Conservation (phyloP, 2,113 vertebrate species). For the Clupea harengus region DNA sequence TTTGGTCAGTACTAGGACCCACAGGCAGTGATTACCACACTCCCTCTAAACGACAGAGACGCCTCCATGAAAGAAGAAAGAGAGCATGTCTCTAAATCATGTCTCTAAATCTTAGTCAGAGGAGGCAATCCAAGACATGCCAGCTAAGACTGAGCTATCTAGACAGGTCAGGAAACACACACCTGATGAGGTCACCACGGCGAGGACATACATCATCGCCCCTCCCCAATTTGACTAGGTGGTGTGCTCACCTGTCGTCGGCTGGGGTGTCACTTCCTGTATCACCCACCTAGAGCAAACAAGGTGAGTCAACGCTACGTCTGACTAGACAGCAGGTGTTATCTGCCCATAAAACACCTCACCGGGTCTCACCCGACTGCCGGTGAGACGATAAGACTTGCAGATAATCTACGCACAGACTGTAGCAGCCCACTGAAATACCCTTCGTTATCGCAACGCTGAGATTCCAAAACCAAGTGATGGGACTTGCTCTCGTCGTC, state of each 20-base stretch:
- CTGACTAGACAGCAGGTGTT: slow-evolving; percentile 10
- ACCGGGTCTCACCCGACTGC: background rate
- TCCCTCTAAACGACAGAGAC: no score
- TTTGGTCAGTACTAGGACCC: no score
- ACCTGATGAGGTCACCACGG: background rate
- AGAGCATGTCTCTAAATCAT: no score
- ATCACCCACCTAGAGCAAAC: background rate
- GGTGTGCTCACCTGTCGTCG: background rate
- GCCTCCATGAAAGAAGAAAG: no score
- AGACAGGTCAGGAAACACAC: background rate
- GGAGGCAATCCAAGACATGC: background rate
- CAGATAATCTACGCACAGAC: background rate
- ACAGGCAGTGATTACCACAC: no score
- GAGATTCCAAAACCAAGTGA: background rate
- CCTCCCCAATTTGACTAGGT: background rate
- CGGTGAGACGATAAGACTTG: background rate
- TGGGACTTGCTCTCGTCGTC: background rate
- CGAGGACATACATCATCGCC: background rate
- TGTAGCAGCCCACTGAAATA: background rate
- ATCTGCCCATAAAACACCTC: slow-evolving; percentile 4
- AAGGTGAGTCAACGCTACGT: background rate
- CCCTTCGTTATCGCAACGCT: background rate
- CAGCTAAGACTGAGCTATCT: background rate
- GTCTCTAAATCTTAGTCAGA: background rate
- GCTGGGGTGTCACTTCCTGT: background rate